Evolutionary conservation across 1,140 invertebrate species (phyloP).

Genomic region (Caligus rogercresseyi): DNA sequence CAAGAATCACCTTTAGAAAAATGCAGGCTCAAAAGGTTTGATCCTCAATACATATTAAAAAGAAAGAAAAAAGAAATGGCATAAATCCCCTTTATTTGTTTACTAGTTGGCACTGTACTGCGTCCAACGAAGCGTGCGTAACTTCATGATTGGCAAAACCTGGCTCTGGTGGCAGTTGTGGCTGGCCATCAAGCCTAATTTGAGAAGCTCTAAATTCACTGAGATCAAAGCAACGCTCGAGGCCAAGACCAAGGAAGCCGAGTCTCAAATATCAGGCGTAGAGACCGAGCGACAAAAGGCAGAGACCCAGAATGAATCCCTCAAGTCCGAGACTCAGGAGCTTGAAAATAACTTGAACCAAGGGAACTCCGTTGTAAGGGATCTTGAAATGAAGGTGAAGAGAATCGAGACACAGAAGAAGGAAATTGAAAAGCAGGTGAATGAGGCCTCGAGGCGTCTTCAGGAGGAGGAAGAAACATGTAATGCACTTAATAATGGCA

Average conservation of each 20-base stretch:
- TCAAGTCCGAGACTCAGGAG: constrained; percentile 86
- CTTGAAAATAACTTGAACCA: constrained; percentile 75
- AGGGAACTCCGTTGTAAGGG: constrained; percentile 1
- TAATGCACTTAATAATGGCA: constrained; percentile 41
- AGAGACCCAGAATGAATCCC: constrained; percentile 44
- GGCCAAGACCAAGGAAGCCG: constrained; percentile 13
- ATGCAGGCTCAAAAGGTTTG: constrained; percentile 61
- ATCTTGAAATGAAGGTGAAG: constrained; percentile 12
- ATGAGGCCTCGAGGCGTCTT: not conserved
- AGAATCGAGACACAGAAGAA: constrained; percentile 15
- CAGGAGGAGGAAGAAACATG: constrained; percentile 56
- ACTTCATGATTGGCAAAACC: constrained; percentile 90
- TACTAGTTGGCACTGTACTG: constrained; percentile 59
- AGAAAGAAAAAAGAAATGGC: not conserved
- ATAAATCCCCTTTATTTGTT: not conserved
- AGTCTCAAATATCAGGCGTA: not conserved
- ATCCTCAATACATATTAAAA: not conserved
- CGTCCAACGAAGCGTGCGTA: constrained; percentile 96
- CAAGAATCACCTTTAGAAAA: constrained; percentile 85
- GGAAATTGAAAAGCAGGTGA: constrained; percentile 11
- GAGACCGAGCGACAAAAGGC: constrained; percentile 6
- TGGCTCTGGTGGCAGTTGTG: constrained; percentile 99
- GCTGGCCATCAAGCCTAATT: constrained; percentile 86
- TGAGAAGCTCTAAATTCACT: constrained; percentile 17
- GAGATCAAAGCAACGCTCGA: constrained; percentile 19